Percentiles rank a stretch among this genome's conserved stretches.
These are phyloP conservation scores for Penelope pileata DNA, from an alignment of 2,113 vertebrate species.

Conservation along the genomic window DNA sequence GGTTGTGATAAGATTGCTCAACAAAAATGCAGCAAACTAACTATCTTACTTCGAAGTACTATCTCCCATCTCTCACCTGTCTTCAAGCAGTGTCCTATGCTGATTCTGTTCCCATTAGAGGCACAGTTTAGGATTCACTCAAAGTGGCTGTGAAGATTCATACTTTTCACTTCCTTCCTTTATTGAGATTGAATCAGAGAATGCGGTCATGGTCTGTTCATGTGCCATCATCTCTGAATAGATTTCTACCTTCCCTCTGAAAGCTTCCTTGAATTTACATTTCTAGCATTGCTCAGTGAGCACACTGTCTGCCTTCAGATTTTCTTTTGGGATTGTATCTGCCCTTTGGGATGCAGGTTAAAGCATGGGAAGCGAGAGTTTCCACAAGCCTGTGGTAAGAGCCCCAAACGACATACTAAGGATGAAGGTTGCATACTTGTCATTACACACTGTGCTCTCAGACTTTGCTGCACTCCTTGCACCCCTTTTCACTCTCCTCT, in stretches of 20 bases:
- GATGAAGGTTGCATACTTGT: neutral
- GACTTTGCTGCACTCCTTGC: neutral
- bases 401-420: neutral
- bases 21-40: neutral
- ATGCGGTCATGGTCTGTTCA: fast-evolving
- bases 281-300: neutral
- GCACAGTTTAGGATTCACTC: neutral
- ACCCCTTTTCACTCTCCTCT: neutral
- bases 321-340: neutral
- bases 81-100: neutral
- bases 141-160: neutral
- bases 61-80: neutral
- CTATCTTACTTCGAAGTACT: neutral
- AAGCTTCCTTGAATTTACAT: neutral
- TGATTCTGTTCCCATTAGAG: neutral
- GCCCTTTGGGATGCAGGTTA: neutral
- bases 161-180: neutral
- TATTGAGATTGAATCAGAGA: neutral
- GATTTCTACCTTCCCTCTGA: neutral
- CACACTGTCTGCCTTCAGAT: neutral
- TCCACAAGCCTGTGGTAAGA: neutral
- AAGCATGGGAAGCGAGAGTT: neutral
- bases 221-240: neutral
- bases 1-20: neutral
- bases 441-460: neutral